A percentile compares a stretch with the other conserved stretches of the same genome.
These are phyloP conservation scores for Poeciliopsis occidentalis DNA, from an alignment of 2,113 vertebrate species.

Conservation along the genomic window DNA sequence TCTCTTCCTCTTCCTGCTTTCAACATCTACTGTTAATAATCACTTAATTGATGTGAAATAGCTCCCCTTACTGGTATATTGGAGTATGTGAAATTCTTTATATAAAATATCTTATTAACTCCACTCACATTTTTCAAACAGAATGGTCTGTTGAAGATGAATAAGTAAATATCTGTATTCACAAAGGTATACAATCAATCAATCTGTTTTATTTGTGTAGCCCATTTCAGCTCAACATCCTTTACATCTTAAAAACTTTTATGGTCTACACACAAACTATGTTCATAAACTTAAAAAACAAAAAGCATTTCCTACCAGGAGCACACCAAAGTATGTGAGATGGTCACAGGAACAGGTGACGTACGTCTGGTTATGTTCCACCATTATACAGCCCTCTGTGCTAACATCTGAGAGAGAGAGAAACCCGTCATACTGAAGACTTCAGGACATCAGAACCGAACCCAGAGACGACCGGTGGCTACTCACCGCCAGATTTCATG, in stretches of 20 bases:
- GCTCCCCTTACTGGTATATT: not conserved
- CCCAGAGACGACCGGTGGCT: not conserved
- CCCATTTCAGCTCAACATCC: too few species aligned
- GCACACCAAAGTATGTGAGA: conserved; percentile 60
- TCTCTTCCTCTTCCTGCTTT: too few species aligned
- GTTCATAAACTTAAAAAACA: not conserved
- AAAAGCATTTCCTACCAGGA: conserved; percentile 32
- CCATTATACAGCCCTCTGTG: conserved; percentile 27
- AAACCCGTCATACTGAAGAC: not conserved
- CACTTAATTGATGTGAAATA: too few species aligned
- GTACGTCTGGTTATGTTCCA: conserved; percentile 6
- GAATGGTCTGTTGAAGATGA: not conserved
- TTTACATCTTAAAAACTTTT: too few species aligned
- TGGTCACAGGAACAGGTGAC: conserved; percentile 62
- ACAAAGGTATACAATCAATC: too few species aligned
- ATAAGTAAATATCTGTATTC: not conserved
- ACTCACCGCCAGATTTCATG: conserved; percentile 25
- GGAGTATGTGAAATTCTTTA: not conserved
- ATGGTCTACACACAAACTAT: not conserved
- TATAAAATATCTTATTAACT: not conserved
- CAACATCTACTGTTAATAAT: too few species aligned
- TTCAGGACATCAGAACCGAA: not conserved
- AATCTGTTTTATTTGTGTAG: too few species aligned
- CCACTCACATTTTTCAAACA: not conserved
- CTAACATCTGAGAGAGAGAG: conserved; percentile 12